phyloP scores from a whole-genome alignment of 1,140 invertebrate species.

The Octopus sinensis region DNA sequence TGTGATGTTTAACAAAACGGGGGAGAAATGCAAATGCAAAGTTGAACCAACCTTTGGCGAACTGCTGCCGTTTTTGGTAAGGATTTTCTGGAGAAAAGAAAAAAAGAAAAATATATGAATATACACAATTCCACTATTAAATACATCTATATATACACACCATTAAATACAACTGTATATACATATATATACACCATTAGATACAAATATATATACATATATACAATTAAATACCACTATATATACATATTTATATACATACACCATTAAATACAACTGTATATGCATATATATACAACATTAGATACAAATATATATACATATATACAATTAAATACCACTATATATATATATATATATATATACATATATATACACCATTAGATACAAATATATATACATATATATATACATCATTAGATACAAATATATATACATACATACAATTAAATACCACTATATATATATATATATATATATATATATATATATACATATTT shows the following conservation, averaged over 20 bases:
- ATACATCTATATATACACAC: background rate
- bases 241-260: background rate
- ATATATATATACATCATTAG: background rate
- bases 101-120: background rate
- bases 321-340: background rate
- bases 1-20: no score
- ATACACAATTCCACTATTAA: background rate
- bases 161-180: background rate
- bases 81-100: background rate
- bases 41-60: slow-evolving; percentile 2
- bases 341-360: background rate
- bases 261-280: background rate
- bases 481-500: background rate
- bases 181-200: background rate
- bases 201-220: background rate
- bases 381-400: no score
- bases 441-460: background rate
- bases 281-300: background rate
- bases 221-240: background rate
- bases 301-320: background rate
- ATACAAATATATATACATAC: background rate
- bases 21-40: background rate
- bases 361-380: background rate
- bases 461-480: background rate
- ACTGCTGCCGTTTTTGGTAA: slow-evolving; percentile 2